Conservation (phyloP, 2,888 invertebrate species). For the Camponotus fellah region DNA sequence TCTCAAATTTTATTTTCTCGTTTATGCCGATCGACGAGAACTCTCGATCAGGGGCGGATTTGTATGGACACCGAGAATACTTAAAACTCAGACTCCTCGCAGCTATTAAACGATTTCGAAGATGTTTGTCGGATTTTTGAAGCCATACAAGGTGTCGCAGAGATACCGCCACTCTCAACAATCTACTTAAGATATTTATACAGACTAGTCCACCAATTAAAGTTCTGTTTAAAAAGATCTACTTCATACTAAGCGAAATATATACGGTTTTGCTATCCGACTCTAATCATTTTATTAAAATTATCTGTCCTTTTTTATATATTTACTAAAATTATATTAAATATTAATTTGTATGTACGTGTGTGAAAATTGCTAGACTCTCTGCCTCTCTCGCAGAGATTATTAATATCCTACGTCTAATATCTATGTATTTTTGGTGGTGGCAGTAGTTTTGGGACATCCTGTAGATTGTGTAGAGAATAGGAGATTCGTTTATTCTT, state of each 20-base stretch:
- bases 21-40: slow-evolving; percentile 39
- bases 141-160: neutral
- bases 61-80: neutral
- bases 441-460: neutral
- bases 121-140: neutral
- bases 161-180: neutral
- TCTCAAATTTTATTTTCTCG: slow-evolving; percentile 72
- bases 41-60: slow-evolving; percentile 46
- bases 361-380: slow-evolving; percentile 3
- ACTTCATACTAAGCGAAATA: neutral
- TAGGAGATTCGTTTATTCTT: neutral
- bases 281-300: slow-evolving; percentile 11
- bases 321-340: slow-evolving; percentile 15
- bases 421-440: slow-evolving; percentile 16
- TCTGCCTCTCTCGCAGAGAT: neutral
- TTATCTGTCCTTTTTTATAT: slow-evolving; percentile 1
- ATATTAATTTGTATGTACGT: neutral
- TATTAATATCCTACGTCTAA: neutral
- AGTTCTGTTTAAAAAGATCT: neutral
- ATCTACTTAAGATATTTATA: slow-evolving; percentile 1
- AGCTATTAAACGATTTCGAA: neutral
- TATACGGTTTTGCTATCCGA: neutral
- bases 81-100: neutral
- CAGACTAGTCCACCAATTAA: neutral
- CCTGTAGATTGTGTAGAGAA: neutral